Evolutionary conservation across 2,888 invertebrate species (phyloP), one percentile per base, ranked within the genome.

Genomic region (Cerceris ruficornis): DNA sequence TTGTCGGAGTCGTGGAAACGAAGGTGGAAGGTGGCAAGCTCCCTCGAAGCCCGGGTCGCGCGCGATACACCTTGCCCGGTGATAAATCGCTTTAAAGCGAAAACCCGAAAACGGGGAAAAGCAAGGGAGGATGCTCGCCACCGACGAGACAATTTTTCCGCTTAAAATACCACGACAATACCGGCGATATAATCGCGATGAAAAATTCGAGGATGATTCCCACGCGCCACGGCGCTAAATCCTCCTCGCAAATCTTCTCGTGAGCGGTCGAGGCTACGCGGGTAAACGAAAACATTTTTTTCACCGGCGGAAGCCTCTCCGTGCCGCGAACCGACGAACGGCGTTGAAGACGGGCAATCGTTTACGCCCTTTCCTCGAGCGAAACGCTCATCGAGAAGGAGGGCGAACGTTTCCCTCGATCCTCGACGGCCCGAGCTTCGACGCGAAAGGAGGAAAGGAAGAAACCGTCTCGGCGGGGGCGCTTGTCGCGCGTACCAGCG

Each of bases 191-290:
- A 76, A 76, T 61, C 70, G 67, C 54, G 75, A 67, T 77, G 75
- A 79, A 72, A 79, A 79, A 79, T 79, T 73, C 54, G 59, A 57
- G 64, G 67, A 54, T 73, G 69, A 75, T 75, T 49, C 49, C 58
- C 54, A 59, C 59, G 42, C 69, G 58, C 62, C 78, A 62, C 68
- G 70, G 49, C 68, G 60, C 75, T 54, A 68, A 72, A 78, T 78
- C 75, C 70, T 55, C 15, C 9, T 60, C 70, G 72, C 77, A 78
- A 78, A 78, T 81, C 80, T 77, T 71, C 59, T n/a, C 14, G 49
- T 7, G 11, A 58, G 61, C 62, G 41, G 11, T 52, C 5, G 50
- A n/a, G n/a, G 15, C 39, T 50, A 28, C 17, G 8, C 42, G 41
- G 17, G 15, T 15, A 42, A 64, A 46, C 49, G 49, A 52, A 14